Percentiles rank a stretch among this genome's conserved stretches.
Conservation (phyloP, 2,888 invertebrate species). For the Macaria notata region DNA sequence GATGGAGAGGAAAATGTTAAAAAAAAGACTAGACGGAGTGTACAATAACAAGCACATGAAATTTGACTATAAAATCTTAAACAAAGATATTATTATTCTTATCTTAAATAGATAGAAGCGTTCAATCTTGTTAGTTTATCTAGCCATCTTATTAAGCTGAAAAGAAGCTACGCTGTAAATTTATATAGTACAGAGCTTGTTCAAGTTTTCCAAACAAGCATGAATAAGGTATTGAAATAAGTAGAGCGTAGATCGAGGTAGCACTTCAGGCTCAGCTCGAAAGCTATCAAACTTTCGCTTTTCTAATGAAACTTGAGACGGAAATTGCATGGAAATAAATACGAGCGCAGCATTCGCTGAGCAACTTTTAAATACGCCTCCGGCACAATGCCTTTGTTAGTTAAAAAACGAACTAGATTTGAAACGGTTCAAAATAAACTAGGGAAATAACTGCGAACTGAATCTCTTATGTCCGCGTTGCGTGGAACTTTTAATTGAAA, state of each 20-base stretch:
- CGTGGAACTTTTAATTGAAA: slow-evolving; percentile 29
- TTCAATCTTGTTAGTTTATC: no score
- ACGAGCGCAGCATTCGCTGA: slow-evolving; percentile 56
- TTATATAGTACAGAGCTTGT: slow-evolving; percentile 12
- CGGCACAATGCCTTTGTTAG: slow-evolving; percentile 68
- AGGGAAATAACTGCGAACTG: slow-evolving; percentile 41
- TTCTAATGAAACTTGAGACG: slow-evolving; percentile 65
- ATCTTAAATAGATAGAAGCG: no score
- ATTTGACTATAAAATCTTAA: no score
- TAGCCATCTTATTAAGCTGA: no score
- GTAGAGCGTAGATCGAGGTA: slow-evolving; percentile 35
- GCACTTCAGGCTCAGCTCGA: slow-evolving; percentile 30
- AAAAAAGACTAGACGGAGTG: no score
- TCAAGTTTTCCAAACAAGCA: slow-evolving; percentile 42
- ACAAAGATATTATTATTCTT: no score
- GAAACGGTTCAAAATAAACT: slow-evolving; percentile 54
- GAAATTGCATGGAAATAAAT: slow-evolving; percentile 72
- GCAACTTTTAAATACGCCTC: slow-evolving; percentile 66
- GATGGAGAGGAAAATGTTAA: no score
- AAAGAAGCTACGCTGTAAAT: no score
- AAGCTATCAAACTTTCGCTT: slow-evolving; percentile 61
- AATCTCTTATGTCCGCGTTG: slow-evolving; percentile 16
- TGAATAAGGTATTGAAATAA: slow-evolving; percentile 46
- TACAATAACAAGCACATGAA: no score
- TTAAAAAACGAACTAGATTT: slow-evolving; percentile 55